Conservation (phyloP, 1,140 invertebrate species). For the Anthonomus grandis region DNA sequence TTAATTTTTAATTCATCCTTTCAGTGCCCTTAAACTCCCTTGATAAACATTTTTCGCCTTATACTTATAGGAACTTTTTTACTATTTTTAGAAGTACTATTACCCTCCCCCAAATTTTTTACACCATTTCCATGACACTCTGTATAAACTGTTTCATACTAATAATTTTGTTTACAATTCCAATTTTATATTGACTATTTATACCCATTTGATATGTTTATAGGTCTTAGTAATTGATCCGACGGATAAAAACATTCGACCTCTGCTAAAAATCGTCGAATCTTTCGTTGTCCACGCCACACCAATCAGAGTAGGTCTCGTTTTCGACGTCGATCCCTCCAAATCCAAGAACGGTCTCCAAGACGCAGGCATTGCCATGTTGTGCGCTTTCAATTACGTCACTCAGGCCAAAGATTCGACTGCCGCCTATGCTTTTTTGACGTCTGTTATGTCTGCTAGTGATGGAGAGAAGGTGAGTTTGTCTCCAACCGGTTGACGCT, state of each 20-base stretch:
- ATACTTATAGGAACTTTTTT: too few species aligned
- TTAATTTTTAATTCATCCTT: too few species aligned
- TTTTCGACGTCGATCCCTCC: slow-evolving; percentile 66
- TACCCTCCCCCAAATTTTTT: too few species aligned
- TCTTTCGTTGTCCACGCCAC: slow-evolving; percentile 89
- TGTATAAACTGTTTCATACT: too few species aligned
- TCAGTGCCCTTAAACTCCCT: too few species aligned
- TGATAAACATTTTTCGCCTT: too few species aligned
- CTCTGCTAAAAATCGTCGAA: slow-evolving; percentile 83
- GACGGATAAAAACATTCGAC: slow-evolving; percentile 61
- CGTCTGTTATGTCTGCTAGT: slow-evolving; percentile 25
- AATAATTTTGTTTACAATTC: too few species aligned
- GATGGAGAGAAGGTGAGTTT: slow-evolving; percentile 25
- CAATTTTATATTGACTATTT: too few species aligned
- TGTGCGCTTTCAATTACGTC: slow-evolving; percentile 92
- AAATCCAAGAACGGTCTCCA: slow-evolving; percentile 58
- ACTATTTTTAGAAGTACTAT: too few species aligned
- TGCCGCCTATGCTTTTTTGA: slow-evolving; percentile 34
- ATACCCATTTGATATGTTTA: slow-evolving; percentile 26
- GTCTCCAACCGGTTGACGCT: background rate
- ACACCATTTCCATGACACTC: too few species aligned
- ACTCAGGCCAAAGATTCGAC: slow-evolving; percentile 61
- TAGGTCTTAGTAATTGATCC: slow-evolving; percentile 89
- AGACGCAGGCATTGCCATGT: slow-evolving; percentile 78
- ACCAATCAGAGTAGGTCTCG: slow-evolving; percentile 84